A percentile compares a stretch with the other conserved stretches of the same genome.
phyloP scores from a whole-genome alignment of 2,797 vertebrate genomes.

The Sandelia bainsii region DNA sequence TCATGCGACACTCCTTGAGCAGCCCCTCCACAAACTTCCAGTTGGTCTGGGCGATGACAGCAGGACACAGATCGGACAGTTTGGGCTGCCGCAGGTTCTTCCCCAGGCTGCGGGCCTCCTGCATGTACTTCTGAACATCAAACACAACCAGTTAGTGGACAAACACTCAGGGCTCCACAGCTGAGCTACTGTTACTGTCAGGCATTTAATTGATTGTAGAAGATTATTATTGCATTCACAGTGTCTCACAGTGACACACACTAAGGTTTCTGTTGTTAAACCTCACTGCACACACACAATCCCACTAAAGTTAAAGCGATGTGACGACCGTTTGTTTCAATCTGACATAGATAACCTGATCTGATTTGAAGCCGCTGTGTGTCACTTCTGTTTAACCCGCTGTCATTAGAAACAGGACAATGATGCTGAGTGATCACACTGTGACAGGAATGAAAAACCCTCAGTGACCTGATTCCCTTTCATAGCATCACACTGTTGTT shows the following conservation, averaged over 20 bases:
- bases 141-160: constrained; percentile 13
- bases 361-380: neutral
- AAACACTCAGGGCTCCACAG: neutral
- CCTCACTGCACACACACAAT: neutral
- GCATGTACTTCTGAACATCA: constrained; percentile 90
- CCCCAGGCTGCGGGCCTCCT: constrained; percentile 91
- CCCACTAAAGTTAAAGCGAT: no score
- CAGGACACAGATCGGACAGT: constrained; percentile 93
- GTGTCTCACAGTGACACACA: neutral
- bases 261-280: neutral
- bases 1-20: constrained; percentile 95
- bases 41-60: constrained; percentile 96
- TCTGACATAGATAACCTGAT: neutral
- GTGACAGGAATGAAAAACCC: neutral
- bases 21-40: constrained; percentile 96
- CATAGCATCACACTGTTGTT: neutral
- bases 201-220: neutral
- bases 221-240: neutral
- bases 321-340: no score
- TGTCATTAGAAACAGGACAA: neutral
- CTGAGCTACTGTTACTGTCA: neutral
- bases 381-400: neutral
- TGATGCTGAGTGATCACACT: neutral
- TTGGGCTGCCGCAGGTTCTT: constrained; percentile 94
- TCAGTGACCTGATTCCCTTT: neutral